Percentiles rank a stretch among this genome's conserved stretches.
These are phyloP conservation scores for Cheirogaleus major DNA, from an alignment of 2,797 vertebrate genomes.

Conservation along the genomic window DNA sequence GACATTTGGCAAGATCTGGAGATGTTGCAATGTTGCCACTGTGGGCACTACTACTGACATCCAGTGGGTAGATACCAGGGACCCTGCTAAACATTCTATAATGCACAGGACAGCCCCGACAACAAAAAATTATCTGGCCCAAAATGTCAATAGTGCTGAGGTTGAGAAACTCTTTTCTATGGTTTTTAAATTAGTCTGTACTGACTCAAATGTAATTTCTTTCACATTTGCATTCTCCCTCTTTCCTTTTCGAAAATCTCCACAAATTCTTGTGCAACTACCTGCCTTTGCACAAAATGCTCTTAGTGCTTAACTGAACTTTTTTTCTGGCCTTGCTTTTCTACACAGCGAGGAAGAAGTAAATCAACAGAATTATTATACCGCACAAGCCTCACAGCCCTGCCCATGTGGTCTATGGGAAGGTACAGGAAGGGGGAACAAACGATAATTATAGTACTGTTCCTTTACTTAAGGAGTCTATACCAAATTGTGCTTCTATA, in stretches of 20 bases:
- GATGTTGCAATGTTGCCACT: neutral
- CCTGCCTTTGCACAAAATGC: neutral
- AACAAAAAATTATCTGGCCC: neutral
- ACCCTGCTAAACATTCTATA: neutral
- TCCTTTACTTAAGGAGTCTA: neutral
- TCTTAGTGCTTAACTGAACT: neutral
- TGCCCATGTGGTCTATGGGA: neutral
- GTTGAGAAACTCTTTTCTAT: neutral
- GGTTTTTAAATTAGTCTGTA: neutral
- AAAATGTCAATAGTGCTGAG: neutral
- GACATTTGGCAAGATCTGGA: neutral
- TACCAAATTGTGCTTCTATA: neutral
- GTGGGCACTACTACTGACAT: no score
- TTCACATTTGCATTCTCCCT: neutral
- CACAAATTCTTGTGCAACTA: neutral
- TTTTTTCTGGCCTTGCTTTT: neutral
- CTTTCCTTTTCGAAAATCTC: neutral
- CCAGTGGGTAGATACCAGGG: neutral
- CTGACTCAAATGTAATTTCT: neutral
- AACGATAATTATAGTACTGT: neutral
- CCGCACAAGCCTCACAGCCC: neutral
- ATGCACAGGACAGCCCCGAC: neutral
- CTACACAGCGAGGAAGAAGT: neutral
- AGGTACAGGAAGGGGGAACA: neutral
- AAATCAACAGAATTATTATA: neutral